phyloP scores from a whole-genome alignment of 2,113 vertebrate species.

The Nicator chloris region DNA sequence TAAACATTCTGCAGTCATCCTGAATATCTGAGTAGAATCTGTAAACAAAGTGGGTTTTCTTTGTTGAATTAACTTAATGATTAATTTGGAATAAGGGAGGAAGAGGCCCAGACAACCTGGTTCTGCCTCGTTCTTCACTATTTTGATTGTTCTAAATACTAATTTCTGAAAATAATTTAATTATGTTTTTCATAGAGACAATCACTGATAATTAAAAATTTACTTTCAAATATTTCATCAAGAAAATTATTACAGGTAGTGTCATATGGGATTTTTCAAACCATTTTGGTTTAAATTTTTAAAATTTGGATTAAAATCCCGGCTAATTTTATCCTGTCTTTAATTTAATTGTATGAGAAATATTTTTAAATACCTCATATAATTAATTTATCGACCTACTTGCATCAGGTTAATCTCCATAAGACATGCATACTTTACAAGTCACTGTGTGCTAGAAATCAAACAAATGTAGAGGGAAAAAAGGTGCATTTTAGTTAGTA shows the following conservation, averaged over 20 bases:
- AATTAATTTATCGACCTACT: not conserved
- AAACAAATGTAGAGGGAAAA: not conserved
- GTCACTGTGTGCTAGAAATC: not conserved
- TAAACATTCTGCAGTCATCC: not conserved
- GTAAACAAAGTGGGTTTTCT: not conserved
- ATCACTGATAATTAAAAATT: not conserved
- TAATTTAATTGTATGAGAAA: slow-evolving; percentile 32
- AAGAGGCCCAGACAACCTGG: not conserved
- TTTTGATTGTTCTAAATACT: not conserved
- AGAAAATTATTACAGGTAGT: not conserved
- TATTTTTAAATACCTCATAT: not conserved
- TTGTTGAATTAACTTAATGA: not conserved
- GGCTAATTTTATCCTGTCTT: not conserved
- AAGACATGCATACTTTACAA: not conserved
- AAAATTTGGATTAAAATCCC: slow-evolving; percentile 4
- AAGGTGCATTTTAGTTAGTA: not conserved
- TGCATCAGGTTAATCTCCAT: not conserved
- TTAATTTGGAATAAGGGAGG: not conserved
- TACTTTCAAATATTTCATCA: not conserved
- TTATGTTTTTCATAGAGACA: not conserved
- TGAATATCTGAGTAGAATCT: not conserved
- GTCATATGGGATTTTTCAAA: not conserved
- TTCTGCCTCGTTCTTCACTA: not conserved
- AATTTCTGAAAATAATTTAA: not conserved
- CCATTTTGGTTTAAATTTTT: not conserved